Percentiles rank a stretch among this genome's conserved stretches.
These are phyloP conservation scores for Drosophila albomicans DNA, from an alignment of 1,140 invertebrate genomes.

Conservation along the genomic window DNA sequence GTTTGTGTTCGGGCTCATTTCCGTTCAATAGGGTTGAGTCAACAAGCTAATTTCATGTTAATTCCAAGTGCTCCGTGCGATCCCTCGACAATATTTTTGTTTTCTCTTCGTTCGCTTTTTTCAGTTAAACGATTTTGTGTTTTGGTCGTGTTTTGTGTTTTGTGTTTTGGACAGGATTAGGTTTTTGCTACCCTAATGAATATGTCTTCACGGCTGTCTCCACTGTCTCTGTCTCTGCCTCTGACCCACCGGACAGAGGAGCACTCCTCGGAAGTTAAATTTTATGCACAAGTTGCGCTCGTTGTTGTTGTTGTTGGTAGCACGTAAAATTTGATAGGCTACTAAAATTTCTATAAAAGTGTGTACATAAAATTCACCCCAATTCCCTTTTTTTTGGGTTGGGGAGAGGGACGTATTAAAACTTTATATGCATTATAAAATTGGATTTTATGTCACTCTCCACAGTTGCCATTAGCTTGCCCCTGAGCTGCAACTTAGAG, in stretches of 20 bases:
- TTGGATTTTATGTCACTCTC: slow-evolving; percentile 78
- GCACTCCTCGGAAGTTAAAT: slow-evolving; percentile 55
- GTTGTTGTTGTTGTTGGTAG: slow-evolving; percentile 47
- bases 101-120: background rate
- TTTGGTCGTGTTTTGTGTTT: slow-evolving; percentile 3
- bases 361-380: slow-evolving; percentile 59
- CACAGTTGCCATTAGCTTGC: slow-evolving; percentile 64
- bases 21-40: slow-evolving; percentile 57
- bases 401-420: slow-evolving; percentile 60
- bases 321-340: slow-evolving; percentile 78
- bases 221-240: slow-evolving; percentile 6
- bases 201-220: slow-evolving; percentile 28
- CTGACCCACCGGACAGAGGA: background rate
- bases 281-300: slow-evolving; percentile 66
- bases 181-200: slow-evolving; percentile 39
- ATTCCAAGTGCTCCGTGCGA: slow-evolving; percentile 46
- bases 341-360: slow-evolving; percentile 80
- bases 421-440: slow-evolving; percentile 83
- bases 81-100: background rate
- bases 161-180: slow-evolving; percentile 7
- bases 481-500: background rate
- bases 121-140: slow-evolving; percentile 31
- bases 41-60: slow-evolving; percentile 58
- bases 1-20: slow-evolving; percentile 53
- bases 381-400: background rate